A percentile compares a stretch with the other conserved stretches of the same genome.
phyloP scores from a whole-genome alignment of 1,140 invertebrate species.

The Cotesia glomerata region DNA sequence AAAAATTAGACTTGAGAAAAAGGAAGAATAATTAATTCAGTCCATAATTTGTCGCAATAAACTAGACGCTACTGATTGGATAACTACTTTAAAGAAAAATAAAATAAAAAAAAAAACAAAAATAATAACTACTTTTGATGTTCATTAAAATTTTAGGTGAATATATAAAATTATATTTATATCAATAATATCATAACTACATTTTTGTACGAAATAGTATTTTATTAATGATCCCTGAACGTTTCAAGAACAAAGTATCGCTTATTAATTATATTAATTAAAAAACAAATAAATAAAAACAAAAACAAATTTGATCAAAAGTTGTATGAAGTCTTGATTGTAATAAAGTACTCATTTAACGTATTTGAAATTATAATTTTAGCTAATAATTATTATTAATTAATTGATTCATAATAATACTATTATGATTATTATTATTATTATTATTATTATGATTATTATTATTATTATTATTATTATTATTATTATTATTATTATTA shows the following conservation, averaged over 20 bases:
- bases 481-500: background rate
- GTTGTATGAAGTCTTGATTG: background rate
- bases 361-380: background rate
- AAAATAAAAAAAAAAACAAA: background rate
- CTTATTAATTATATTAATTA: background rate
- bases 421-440: background rate
- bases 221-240: conserved; percentile 1
- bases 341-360: background rate
- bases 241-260: background rate
- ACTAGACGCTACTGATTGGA: background rate
- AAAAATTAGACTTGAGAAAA: background rate
- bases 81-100: background rate
- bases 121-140: background rate
- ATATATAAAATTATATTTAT: conserved; percentile 6
- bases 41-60: conserved; percentile 11
- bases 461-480: background rate
- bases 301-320: background rate
- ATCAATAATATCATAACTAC: background rate
- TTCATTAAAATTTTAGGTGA: background rate
- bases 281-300: too few relatives aligned
- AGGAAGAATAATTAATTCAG: conserved; percentile 3
- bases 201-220: conserved; percentile 19
- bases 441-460: background rate
- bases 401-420: background rate
- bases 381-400: background rate